Conservation (phyloP, 2,888 invertebrate genomes). For the Anorthoa munda region DNA sequence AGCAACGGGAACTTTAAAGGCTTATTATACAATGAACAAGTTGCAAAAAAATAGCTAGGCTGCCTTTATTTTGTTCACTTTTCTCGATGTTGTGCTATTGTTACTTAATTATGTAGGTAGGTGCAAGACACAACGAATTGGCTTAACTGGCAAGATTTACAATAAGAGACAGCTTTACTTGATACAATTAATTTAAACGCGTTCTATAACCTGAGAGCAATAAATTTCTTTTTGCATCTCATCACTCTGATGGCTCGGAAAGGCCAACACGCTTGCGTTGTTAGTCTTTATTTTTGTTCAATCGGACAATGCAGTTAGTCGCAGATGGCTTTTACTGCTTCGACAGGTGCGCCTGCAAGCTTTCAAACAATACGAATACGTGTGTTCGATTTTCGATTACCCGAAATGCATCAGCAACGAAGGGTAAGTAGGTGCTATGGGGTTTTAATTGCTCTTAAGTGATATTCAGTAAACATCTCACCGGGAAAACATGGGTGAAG, state of each 20-base stretch:
- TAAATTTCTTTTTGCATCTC: slow-evolving; percentile 18
- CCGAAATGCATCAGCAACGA: not conserved
- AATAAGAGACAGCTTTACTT: not conserved
- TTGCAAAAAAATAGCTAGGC: not conserved
- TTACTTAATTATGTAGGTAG: not conserved
- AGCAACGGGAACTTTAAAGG: too few relatives aligned
- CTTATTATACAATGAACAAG: too few relatives aligned
- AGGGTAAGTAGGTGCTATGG: not conserved
- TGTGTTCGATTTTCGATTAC: slow-evolving; percentile 30
- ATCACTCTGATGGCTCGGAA: slow-evolving; percentile 10
- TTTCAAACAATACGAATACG: slow-evolving; percentile 36
- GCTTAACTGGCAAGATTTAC: not conserved
- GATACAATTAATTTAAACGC: not conserved
- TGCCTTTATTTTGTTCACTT: not conserved
- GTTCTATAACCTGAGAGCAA: slow-evolving; percentile 22
- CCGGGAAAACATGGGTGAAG: too few relatives aligned
- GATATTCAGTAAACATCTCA: too few relatives aligned
- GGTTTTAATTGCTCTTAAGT: too few relatives aligned
- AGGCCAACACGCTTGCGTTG: slow-evolving; percentile 14
- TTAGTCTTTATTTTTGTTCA: slow-evolving; percentile 42
- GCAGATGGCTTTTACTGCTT: slow-evolving; percentile 50
- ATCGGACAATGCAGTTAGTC: slow-evolving; percentile 48
- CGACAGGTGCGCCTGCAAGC: slow-evolving; percentile 20
- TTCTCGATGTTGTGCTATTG: not conserved
- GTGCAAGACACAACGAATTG: not conserved